Conservation (phyloP, 2,888 invertebrate species). For the Agrypnus murinus region DNA sequence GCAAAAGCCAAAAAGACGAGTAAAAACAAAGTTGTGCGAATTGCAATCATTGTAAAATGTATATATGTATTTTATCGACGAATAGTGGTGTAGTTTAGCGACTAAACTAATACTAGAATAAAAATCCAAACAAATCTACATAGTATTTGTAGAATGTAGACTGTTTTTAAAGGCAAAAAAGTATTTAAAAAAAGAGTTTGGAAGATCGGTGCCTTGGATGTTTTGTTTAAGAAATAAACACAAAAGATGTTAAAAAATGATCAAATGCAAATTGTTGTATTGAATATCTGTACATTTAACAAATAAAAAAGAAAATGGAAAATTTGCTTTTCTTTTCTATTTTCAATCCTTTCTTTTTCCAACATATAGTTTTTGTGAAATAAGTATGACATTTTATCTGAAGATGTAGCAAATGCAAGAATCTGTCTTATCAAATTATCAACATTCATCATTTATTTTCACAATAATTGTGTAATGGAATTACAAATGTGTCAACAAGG, state of each 20-base stretch:
- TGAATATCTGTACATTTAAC: slow-evolving; percentile 69
- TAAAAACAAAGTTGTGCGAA: slow-evolving; percentile 68
- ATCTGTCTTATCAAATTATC: no score
- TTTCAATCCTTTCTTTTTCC: no score
- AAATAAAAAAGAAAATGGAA: slow-evolving; percentile 55
- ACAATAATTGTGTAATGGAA: no score
- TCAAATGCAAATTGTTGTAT: slow-evolving; percentile 69
- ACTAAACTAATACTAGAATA: slow-evolving; percentile 48
- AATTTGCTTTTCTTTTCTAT: no score
- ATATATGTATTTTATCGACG: slow-evolving; percentile 68
- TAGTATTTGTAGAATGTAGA: slow-evolving; percentile 59
- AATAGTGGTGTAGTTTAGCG: slow-evolving; percentile 62
- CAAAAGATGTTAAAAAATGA: slow-evolving; percentile 60
- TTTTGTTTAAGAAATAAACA: slow-evolving; percentile 68
- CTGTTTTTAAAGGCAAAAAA: slow-evolving; percentile 67
- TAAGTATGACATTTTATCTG: no score
- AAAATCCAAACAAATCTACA: slow-evolving; percentile 53
- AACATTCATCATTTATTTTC: no score
- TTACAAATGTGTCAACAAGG: no score
- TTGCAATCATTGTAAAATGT: slow-evolving; percentile 71
- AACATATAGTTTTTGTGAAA: no score
- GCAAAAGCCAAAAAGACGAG: slow-evolving; percentile 46
- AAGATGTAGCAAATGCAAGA: no score
- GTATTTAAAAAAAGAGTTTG: slow-evolving; percentile 61
- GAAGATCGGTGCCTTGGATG: slow-evolving; percentile 72